phyloP scores from a whole-genome alignment of 2,888 invertebrate genomes.

The Oscheius sp. region DNA sequence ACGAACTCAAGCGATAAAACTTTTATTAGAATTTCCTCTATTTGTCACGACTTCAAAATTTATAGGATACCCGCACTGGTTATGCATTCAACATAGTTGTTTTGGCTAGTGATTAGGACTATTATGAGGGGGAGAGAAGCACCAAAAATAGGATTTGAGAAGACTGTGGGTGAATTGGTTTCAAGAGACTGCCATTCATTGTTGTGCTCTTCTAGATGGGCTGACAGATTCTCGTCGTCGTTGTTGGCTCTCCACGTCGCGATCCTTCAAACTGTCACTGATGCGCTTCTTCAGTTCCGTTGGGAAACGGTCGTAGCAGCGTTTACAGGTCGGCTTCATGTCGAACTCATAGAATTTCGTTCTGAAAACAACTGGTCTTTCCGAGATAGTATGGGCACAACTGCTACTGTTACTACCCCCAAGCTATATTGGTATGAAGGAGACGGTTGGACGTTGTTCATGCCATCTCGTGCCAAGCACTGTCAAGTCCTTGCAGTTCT shows the following conservation, averaged over 20 bases:
- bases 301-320: conserved; percentile 97
- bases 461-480: too few relatives aligned
- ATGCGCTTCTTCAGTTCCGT: conserved; percentile 90
- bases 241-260: conserved; percentile 47
- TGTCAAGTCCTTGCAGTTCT: neutral
- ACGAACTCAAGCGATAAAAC: too few relatives aligned
- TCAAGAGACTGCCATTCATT: neutral
- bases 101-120: neutral
- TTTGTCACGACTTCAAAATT: too few relatives aligned
- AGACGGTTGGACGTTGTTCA: too few relatives aligned
- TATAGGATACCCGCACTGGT: conserved; percentile 2
- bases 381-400: too few relatives aligned
- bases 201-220: conserved; percentile 12
- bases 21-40: too few relatives aligned
- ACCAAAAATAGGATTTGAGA: neutral
- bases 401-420: too few relatives aligned
- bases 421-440: too few relatives aligned
- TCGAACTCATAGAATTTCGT: conserved; percentile 98
- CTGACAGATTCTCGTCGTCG: conserved; percentile 29
- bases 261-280: conserved; percentile 70
- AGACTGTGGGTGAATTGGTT: neutral
- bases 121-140: neutral
- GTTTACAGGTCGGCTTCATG: conserved; percentile 96
- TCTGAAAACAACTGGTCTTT: conserved; percentile 52
- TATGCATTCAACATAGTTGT: neutral